Percentiles rank a stretch among this genome's conserved stretches.
Evolutionary conservation across 2,797 vertebrate species (phyloP).

Genomic region (Fundulus diaphanus): DNA sequence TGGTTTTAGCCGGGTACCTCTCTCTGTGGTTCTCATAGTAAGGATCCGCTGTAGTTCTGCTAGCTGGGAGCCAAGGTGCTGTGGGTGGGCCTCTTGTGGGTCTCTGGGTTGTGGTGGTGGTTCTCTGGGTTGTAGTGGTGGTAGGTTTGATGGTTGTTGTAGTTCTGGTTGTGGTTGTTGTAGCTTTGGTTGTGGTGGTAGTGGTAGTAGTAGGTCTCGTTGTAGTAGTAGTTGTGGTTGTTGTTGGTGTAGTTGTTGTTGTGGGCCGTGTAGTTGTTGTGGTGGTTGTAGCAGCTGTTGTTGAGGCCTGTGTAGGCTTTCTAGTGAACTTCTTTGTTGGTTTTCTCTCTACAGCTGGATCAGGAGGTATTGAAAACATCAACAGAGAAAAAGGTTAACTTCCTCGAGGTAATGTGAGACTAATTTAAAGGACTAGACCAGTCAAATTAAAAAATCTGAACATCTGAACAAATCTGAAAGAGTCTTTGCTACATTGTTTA

Average conservation of each 20-base stretch:
- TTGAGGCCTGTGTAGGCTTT: constrained; percentile 67
- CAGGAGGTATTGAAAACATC: constrained; percentile 30
- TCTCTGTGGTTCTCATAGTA: constrained; percentile 82
- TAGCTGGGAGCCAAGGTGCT: constrained; percentile 65
- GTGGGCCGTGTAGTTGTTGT: constrained; percentile 20
- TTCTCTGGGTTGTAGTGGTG: constrained; percentile 70
- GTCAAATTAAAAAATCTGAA: neutral
- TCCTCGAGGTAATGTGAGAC: neutral
- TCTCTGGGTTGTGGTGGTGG: constrained; percentile 80
- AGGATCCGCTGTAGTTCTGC: constrained; percentile 75
- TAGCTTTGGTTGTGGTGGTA: constrained; percentile 27
- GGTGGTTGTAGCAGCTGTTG: constrained; percentile 62
- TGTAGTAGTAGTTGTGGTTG: constrained; percentile 53
- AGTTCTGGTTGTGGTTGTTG: constrained; percentile 38
- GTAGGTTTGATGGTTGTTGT: constrained; percentile 65
- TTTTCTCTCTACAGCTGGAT: constrained; percentile 68
- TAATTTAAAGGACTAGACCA: neutral
- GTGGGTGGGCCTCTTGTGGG: constrained; percentile 76
- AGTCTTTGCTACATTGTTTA: too few relatives aligned
- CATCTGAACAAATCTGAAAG: too few relatives aligned
- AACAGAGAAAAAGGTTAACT: neutral
- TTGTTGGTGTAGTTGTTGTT: constrained; percentile 61
- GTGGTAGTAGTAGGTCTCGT: too few relatives aligned
- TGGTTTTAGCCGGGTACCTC: constrained; percentile 78
- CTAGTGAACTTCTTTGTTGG: constrained; percentile 65